A percentile compares a stretch with the other conserved stretches of the same genome.
Conservation (phyloP, 2,797 vertebrate species). For the Ctenosaura bakeri region DNA sequence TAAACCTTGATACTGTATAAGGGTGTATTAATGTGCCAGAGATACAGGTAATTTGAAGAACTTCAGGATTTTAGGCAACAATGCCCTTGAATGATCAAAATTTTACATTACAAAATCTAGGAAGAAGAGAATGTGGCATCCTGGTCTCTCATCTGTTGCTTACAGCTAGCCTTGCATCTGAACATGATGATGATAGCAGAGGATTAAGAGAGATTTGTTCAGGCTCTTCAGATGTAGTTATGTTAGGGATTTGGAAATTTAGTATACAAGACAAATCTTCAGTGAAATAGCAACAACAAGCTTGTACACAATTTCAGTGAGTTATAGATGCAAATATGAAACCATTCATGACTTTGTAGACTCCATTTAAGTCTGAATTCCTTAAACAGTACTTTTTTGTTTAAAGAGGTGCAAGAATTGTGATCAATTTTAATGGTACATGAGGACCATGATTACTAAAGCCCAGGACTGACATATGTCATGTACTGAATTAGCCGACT, state of each 20-base stretch:
- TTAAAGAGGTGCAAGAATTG: neutral
- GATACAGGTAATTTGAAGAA: no score
- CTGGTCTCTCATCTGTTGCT: neutral
- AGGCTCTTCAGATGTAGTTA: neutral
- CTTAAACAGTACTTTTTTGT: neutral
- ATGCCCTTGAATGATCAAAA: neutral
- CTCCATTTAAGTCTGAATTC: no score
- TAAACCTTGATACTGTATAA: neutral
- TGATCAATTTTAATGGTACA: neutral
- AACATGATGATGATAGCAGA: slow-evolving; percentile 23
- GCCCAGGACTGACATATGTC: neutral
- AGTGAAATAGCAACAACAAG: slow-evolving; percentile 31
- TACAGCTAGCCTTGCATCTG: slow-evolving; percentile 22
- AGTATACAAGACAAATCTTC: slow-evolving; percentile 29
- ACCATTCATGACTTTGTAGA: neutral
- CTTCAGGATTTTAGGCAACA: slow-evolving; percentile 9
- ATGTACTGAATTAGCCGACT: neutral
- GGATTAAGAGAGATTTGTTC: slow-evolving; percentile 45
- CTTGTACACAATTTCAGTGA: neutral
- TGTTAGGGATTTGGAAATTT: slow-evolving; percentile 31
- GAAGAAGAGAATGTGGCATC: neutral
- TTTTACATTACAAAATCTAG: neutral
- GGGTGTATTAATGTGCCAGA: neutral
- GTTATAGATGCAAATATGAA: slow-evolving; percentile 41
- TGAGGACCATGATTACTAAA: neutral